Percentiles rank a stretch among this genome's conserved stretches.
Evolutionary conservation across 2,888 invertebrate genomes (phyloP).

Genomic region (Orthonychiurus folsomi): DNA sequence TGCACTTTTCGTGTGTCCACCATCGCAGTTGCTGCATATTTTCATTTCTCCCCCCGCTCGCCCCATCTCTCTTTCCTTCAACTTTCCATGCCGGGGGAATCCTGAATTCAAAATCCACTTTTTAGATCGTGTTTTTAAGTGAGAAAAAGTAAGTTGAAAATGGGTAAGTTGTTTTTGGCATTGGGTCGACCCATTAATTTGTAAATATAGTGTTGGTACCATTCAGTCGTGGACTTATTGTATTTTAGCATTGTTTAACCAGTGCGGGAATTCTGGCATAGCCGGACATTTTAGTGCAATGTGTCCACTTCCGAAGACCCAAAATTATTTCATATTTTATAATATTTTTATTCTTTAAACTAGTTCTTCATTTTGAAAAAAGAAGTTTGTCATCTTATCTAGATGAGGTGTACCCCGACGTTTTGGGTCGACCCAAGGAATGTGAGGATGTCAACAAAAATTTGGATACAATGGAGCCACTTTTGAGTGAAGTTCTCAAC

Average conservation of each 20-base stretch:
- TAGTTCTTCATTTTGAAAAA: no score
- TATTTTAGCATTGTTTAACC: not conserved
- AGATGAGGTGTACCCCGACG: not conserved
- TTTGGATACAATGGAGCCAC: not conserved
- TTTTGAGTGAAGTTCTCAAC: not conserved
- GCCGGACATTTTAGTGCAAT: not conserved
- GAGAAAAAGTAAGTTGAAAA: no score
- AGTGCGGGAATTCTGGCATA: not conserved
- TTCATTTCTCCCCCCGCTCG: no score
- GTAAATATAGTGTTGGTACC: not conserved
- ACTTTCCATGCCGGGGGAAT: no score
- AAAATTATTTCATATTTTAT: no score
- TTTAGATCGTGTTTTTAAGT: no score
- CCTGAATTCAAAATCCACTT: no score
- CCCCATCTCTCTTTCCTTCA: no score
- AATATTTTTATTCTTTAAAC: not conserved
- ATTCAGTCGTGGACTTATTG: no score
- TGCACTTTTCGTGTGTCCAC: no score
- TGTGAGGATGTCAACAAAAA: not conserved
- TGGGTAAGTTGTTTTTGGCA: not conserved
- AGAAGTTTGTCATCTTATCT: no score
- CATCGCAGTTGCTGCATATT: no score
- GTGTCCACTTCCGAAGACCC: not conserved
- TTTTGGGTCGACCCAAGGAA: conserved; percentile 7
- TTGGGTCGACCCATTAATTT: not conserved